Evolutionary conservation across 1,140 invertebrate species (phyloP).

Genomic region (Thalassaphorura encarpata): DNA sequence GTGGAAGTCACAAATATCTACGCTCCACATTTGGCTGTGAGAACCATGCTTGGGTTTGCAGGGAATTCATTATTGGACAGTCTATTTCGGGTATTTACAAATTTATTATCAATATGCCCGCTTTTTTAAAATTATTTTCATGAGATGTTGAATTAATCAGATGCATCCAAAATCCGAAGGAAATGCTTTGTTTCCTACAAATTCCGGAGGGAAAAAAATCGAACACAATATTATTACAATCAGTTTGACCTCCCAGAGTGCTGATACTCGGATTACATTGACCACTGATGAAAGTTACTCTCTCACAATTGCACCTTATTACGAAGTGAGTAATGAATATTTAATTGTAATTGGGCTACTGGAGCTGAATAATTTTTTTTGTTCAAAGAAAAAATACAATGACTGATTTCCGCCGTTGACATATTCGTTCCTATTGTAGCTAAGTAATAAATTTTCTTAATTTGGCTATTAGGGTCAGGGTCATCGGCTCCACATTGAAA

Average conservation of each 20-base stretch:
- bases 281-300: slow-evolving; percentile 58
- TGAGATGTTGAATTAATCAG: slow-evolving; percentile 6
- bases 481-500: slow-evolving; percentile 45
- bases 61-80: slow-evolving; percentile 30
- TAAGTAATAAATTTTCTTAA: not conserved
- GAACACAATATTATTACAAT: slow-evolving; percentile 24
- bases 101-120: not conserved
- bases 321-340: slow-evolving; percentile 10
- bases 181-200: slow-evolving; percentile 15
- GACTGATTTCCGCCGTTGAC: not conserved
- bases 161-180: slow-evolving; percentile 32
- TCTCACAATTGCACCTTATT: slow-evolving; percentile 40
- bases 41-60: slow-evolving; percentile 31
- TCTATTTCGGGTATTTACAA: slow-evolving; percentile 22
- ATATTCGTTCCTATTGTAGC: not conserved
- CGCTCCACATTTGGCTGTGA: slow-evolving; percentile 20
- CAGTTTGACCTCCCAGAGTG: slow-evolving; percentile 15
- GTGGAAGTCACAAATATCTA: slow-evolving; percentile 27
- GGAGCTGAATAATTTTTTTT: not conserved
- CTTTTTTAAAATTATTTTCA: not conserved
- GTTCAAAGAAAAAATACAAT: not conserved
- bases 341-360: not conserved
- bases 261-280: slow-evolving; percentile 41
- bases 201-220: slow-evolving; percentile 15
- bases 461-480: slow-evolving; percentile 10